A percentile compares a stretch with the other conserved stretches of the same genome.
These are phyloP conservation scores for Sebastiscus albofasciatus DNA, from an alignment of 2,797 vertebrate genomes.

Conservation along the genomic window DNA sequence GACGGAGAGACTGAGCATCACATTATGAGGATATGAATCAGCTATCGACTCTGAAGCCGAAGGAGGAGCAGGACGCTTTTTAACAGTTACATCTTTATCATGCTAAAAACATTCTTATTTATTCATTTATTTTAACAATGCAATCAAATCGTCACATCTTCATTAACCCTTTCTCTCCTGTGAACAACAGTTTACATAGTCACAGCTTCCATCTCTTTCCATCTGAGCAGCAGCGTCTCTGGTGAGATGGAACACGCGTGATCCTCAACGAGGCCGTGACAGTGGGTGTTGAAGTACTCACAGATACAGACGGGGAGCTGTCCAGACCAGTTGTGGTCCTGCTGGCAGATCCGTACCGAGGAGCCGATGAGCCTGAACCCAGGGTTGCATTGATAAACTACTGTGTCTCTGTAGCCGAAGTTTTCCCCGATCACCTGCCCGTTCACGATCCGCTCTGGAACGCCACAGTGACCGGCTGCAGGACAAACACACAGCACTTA, in stretches of 20 bases:
- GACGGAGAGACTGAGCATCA: conserved; percentile 36
- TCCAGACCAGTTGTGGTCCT: conserved; percentile 98
- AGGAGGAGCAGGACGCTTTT: background rate
- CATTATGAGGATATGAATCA: conserved; percentile 18
- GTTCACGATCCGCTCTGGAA: conserved; percentile 94
- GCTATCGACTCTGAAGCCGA: conserved; percentile 6
- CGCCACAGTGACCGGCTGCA: conserved; percentile 95
- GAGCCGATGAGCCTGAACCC: conserved; percentile 97
- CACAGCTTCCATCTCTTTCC: background rate
- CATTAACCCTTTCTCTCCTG: background rate
- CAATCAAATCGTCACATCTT: background rate
- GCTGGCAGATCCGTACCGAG: conserved; percentile 96
- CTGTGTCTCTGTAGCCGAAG: conserved; percentile 97
- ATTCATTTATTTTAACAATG: background rate
- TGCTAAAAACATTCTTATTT: background rate
- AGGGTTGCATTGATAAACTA: conserved; percentile 97
- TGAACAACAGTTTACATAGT: background rate
- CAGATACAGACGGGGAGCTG: conserved; percentile 95
- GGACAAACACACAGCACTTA: background rate
- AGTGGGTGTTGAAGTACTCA: conserved; percentile 82
- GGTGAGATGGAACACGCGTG: background rate
- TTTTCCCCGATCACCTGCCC: conserved; percentile 98
- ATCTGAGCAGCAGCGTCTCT: background rate
- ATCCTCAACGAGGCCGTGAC: background rate
- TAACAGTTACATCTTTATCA: background rate